Base-by-base conservation (phyloP, 2,797 vertebrate genomes). In the Myoxocephalus aenaeus region DNA sequence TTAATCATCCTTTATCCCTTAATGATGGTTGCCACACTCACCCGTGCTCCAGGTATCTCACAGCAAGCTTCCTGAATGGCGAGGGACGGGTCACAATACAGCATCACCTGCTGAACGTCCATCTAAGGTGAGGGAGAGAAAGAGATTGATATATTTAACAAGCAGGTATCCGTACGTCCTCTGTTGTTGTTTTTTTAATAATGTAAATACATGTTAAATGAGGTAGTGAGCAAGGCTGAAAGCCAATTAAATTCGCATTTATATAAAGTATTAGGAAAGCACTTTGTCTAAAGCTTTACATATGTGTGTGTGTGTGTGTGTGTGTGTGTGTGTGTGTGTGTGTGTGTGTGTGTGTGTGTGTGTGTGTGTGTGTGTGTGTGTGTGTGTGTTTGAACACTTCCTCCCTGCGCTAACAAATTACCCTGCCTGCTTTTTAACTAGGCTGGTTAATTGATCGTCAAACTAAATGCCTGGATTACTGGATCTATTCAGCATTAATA, bases 11-110 rank as follows among this genome's bases (percentile, higher is more conserved):
- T 54, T 59, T 38, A 68, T 56, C 34, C n/a, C 32, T 32, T 7
- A 64, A 1, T 8, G 1, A 65, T 11, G 7, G 62, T 78, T 69
- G 62, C 10, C 61, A 12, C 61, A 71, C 96, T 97, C 90, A 99
- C 98, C 94, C 96, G 94, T 0, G 94, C 92, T 0, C 96, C 95
- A 0, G 94, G 95, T 68, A 99, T 97, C 91, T 99, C 98, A 25
- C 98, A 99, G 93, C 98, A 99, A 17, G 96, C 94, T 82, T 99
- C 97, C 75, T 96, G 95, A 63, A 96, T 93, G 79, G 96, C 97
- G 38, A 99, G 93, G 73, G 93, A 89, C 0, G 96, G 94, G 63
- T 98, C 95, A 1, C 98, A 99, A 81, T 99, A 99, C 88, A 99
- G 89, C 85, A 96, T 95, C 2, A 94, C 95, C 91, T 99, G 97